Evolutionary conservation across 2,888 invertebrate genomes (phyloP), one percentile per base, ranked within the genome.

Genomic region (Drosophila stalkeri): DNA sequence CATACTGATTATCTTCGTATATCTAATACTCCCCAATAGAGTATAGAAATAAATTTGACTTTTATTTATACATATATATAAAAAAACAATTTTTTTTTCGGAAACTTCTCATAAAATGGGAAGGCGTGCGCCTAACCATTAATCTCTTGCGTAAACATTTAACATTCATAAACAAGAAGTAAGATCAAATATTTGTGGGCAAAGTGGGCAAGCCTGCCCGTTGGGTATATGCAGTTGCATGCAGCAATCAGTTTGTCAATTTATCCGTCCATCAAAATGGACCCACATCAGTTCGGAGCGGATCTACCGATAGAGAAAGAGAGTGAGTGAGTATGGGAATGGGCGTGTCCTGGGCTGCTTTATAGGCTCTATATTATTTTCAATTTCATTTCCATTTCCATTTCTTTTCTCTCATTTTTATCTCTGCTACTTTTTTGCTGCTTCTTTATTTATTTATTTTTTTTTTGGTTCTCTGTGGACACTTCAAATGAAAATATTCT

Each of bases 91-190:
- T 9, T 49, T 62, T 35, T 23, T 44, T 51, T 56, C 18, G n/a
- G 35, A 12, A 23, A 33, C 43, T 63, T 35, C 47, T 18, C 35
- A 46, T 64, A 49, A 60, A 60, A 69, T 66, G 60, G 68, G 64
- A 65, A 70, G 89, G 85, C 89, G 87, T 86, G 87, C 85, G 84
- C 78, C 82, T 75, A 77, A 79, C 80, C 79, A 89, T 90, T 89
- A 90, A 91, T 91, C 90, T 90, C 80, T 82, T 81, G 79, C 80
- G 68, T 77, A 82, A 88, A 85, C 77, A 90, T 75, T 85, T 75
- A 87, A 82, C 73, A 35, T 41, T 16, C 37, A 41, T 33, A 66
- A 84, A 72, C 78, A 66, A 51, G 52, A 61, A 35, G 39, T 51
- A 64, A 39, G 59, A 77, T 86, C 77, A 86, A 89, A 86, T 89